These are phyloP conservation scores for Zaprionus lachaisei DNA, from an alignment of 1,140 invertebrate genomes.

Conservation along the genomic window DNA sequence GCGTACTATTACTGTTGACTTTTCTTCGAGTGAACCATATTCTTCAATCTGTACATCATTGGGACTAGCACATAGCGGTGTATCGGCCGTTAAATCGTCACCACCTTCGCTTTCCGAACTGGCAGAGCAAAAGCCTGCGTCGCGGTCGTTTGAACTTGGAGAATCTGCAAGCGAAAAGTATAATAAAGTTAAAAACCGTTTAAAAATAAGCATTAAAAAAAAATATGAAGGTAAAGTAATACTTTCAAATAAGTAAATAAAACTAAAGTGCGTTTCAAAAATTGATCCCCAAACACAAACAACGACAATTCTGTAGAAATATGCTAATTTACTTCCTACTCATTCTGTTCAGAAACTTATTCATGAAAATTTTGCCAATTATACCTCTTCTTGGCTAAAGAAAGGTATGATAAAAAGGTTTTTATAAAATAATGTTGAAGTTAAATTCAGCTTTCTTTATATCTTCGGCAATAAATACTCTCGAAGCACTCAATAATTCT, in stretches of 20 bases:
- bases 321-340: too few relatives aligned
- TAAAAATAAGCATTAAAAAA: neutral
- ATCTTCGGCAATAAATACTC: neutral
- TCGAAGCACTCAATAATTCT: neutral
- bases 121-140: slow-evolving; percentile 90
- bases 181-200: neutral
- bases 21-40: slow-evolving; percentile 88
- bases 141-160: slow-evolving; percentile 86
- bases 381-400: too few relatives aligned
- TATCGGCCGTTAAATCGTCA: slow-evolving; percentile 85
- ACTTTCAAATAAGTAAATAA: neutral
- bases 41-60: slow-evolving; percentile 89
- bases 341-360: too few relatives aligned
- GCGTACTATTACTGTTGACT: slow-evolving; percentile 87
- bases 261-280: too few relatives aligned
- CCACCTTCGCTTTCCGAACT: slow-evolving; percentile 84
- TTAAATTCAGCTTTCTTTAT: neutral
- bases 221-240: neutral
- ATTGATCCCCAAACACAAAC: too few relatives aligned
- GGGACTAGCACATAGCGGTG: slow-evolving; percentile 54
- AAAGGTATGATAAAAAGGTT: too few relatives aligned
- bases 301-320: too few relatives aligned
- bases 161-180: slow-evolving; percentile 71
- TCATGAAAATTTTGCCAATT: too few relatives aligned
- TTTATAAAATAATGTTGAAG: neutral